Percentiles rank a stretch among this genome's conserved stretches.
phyloP scores from a whole-genome alignment of 2,797 vertebrate species.

The Morus bassanus region DNA sequence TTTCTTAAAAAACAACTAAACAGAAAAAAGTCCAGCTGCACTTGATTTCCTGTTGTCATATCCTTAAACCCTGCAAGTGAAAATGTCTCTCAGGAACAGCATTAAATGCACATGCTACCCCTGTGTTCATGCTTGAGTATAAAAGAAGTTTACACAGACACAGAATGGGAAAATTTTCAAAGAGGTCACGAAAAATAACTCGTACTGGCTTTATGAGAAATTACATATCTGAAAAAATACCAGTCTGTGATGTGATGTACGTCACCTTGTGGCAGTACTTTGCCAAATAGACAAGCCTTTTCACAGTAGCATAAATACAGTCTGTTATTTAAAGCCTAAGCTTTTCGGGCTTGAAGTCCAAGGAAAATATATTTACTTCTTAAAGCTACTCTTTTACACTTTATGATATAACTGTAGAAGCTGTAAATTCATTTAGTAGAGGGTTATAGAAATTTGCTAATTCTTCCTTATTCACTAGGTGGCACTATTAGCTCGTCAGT shows the following conservation, averaged over 20 bases:
- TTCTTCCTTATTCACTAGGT: conserved; percentile 46
- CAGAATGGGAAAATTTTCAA: background rate
- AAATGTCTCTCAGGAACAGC: background rate
- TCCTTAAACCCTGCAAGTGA: background rate
- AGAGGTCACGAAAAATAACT: background rate
- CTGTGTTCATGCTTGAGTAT: background rate
- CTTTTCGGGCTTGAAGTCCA: background rate
- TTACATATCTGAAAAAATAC: background rate
- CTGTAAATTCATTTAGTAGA: too few relatives aligned
- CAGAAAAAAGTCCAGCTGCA: background rate
- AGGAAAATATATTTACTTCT: background rate
- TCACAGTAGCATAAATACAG: background rate
- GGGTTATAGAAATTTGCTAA: background rate
- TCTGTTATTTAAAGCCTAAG: background rate
- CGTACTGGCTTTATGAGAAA: background rate
- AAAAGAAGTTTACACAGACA: background rate
- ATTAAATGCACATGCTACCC: background rate
- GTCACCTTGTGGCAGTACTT: background rate
- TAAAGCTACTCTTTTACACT: background rate
- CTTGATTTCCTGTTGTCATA: background rate
- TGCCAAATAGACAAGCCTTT: background rate
- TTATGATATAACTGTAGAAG: background rate
- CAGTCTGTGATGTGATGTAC: background rate
- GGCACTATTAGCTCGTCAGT: conserved; percentile 49
- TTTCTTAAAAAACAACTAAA: background rate